Conservation (phyloP, 1,140 invertebrate genomes). For the Listronotus oregonensis region DNA sequence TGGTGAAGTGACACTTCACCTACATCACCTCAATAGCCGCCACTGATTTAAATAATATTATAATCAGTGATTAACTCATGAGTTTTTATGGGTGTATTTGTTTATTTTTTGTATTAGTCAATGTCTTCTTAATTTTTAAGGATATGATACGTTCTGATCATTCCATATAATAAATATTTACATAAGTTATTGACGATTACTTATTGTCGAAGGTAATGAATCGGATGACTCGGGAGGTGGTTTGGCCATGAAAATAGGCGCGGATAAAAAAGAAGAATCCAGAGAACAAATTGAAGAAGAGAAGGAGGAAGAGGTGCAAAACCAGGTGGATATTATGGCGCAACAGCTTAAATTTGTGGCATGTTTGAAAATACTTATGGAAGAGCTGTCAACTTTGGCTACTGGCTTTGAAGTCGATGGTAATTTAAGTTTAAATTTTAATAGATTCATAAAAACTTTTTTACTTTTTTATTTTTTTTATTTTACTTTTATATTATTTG, state of each 20-base stretch:
- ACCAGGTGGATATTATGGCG: conserved; percentile 92
- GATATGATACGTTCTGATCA: no score
- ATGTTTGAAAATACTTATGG: conserved; percentile 98
- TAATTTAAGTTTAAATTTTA: conserved; percentile 31
- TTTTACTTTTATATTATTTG: no score
- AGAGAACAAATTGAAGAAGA: conserved; percentile 58
- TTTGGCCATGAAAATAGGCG: conserved; percentile 67
- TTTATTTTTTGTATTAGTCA: no score
- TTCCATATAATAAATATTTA: no score
- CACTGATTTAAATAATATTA: no score
- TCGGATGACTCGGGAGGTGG: conserved; percentile 60
- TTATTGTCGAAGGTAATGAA: conserved; percentile 50
- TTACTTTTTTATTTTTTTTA: no score
- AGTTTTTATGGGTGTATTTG: no score
- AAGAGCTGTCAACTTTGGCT: conserved; percentile 95
- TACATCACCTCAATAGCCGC: no score
- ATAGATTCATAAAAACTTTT: no score
- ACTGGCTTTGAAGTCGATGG: conserved; percentile 98
- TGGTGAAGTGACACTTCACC: no score
- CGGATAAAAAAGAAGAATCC: conserved; percentile 56
- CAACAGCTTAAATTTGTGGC: conserved; percentile 98
- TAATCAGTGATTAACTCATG: no score
- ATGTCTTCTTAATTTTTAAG: no score
- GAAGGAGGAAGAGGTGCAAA: conserved; percentile 45
- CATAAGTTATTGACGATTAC: background rate